Evolutionary conservation across 2,797 vertebrate species (phyloP), one percentile per base, ranked within the genome.

Genomic region (Acomys russatus): DNA sequence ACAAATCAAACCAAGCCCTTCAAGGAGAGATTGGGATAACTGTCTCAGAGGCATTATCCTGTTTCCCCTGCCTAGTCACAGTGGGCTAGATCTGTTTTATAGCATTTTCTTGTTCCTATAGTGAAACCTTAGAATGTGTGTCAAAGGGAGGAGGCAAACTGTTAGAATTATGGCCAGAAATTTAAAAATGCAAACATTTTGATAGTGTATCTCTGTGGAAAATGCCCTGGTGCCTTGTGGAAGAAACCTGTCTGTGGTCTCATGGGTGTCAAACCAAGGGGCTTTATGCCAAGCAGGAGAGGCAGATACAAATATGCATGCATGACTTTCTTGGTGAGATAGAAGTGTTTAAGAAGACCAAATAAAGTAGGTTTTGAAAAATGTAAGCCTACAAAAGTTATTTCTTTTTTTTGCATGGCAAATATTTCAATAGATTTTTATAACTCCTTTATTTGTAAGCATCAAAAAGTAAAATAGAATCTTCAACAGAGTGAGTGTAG

Each of bases 21-120:
- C 54, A 8, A 14, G 17, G 5, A 33, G 1, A 74, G 6, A 61
- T 33, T 49, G 35, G 6, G 33, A 7, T 15, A 30, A 14, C 6
- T 76, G 20, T 63, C 23, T 61, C 17, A 49, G 20, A 35, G 20
- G 20, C 11, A 70, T 25, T 6, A 9, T 54, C 10, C 9, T 25
- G 7, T 14, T 15, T 7, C 1, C 59, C 1, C 4, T 25, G 1
- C 0, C n/a, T 70, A 71, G 28, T 35, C 64, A 9, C 17, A n/a
- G 18, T 22, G 49, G 7, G 6, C 66, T 9, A 4, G 1, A 9
- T 59, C 4, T 73, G 15, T 28, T 12, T 56, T 86, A 70, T 70
- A 87, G 51, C 15, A 30, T 44, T 59, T 87, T 56, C 15, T 38
- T 44, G 18, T 3, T 38, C 10, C 3, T 23, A 7, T 33, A 23